Percentiles rank a stretch among this genome's conserved stretches.
phyloP scores from a whole-genome alignment of 1,140 invertebrate genomes.

The Drosophila orena region DNA sequence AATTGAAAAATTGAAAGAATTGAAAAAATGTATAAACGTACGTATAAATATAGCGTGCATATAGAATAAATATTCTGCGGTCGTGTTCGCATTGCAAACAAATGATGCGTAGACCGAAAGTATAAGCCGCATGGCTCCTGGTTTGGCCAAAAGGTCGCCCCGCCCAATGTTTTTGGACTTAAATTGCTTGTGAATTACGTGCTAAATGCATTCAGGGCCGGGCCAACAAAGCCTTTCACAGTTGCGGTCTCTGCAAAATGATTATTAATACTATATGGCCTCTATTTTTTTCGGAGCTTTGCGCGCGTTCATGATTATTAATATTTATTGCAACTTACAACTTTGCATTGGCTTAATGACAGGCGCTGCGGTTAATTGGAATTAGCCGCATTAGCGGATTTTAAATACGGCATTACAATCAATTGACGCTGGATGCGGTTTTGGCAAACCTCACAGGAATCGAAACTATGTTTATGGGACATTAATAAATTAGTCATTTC shows the following conservation, averaged over 20 bases:
- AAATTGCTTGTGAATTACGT: constrained; percentile 80
- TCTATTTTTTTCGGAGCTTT: constrained; percentile 9
- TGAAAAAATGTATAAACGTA: constrained; percentile 58
- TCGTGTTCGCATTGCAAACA: constrained; percentile 46
- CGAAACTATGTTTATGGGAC: background rate
- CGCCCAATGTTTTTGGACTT: constrained; percentile 28
- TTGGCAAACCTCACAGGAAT: background rate
- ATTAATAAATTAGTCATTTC: background rate
- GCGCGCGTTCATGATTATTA: constrained; percentile 13
- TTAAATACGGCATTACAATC: constrained; percentile 57
- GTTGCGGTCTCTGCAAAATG: constrained; percentile 58
- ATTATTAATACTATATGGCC: constrained; percentile 56
- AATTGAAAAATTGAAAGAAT: constrained; percentile 54
- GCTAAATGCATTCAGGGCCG: constrained; percentile 56
- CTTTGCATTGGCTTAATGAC: constrained; percentile 40
- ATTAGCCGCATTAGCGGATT: constrained; percentile 51
- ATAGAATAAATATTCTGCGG: constrained; percentile 67
- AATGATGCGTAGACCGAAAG: constrained; percentile 46
- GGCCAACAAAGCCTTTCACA: constrained; percentile 57
- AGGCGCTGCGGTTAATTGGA: constrained; percentile 55
- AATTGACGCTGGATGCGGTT: constrained; percentile 37
- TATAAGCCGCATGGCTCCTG: constrained; percentile 10
- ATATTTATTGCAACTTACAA: constrained; percentile 56
- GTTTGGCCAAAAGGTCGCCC: constrained; percentile 5
- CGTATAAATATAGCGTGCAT: constrained; percentile 48